Conservation (phyloP, 2,113 vertebrate species). For the Blennius ocellaris region DNA sequence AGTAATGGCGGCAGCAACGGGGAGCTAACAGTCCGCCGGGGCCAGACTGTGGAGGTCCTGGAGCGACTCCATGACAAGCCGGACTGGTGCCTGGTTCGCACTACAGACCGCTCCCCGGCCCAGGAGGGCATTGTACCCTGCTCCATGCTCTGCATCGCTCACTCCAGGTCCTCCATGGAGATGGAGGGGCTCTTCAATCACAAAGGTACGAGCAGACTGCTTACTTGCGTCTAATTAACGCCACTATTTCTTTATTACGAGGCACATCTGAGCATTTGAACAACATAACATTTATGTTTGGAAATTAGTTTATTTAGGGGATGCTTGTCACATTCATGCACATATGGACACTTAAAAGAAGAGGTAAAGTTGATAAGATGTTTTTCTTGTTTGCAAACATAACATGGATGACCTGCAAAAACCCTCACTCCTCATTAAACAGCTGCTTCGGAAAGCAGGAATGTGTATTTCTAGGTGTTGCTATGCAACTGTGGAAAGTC, state of each 20-base stretch:
- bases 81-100: slow-evolving; percentile 95
- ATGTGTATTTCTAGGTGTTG: slow-evolving; percentile 52
- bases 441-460: slow-evolving; percentile 37
- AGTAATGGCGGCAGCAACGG: slow-evolving; percentile 88
- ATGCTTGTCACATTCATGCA: slow-evolving; percentile 11
- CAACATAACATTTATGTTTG: background rate
- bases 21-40: slow-evolving; percentile 92
- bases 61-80: slow-evolving; percentile 94
- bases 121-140: slow-evolving; percentile 94
- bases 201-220: slow-evolving; percentile 87
- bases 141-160: slow-evolving; percentile 93
- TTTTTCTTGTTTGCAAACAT: slow-evolving; percentile 54
- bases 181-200: slow-evolving; percentile 99
- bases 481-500: slow-evolving; percentile 58
- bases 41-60: slow-evolving; percentile 94
- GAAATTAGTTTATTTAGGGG: slow-evolving; percentile 4
- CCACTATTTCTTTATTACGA: background rate
- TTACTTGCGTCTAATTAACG: no score
- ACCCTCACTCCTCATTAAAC: slow-evolving; percentile 34
- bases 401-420: slow-evolving; percentile 22
- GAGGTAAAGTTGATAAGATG: background rate
- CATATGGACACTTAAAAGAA: background rate
- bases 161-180: slow-evolving; percentile 95
- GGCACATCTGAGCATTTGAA: slow-evolving; percentile 3
- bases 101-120: slow-evolving; percentile 92